Percentiles rank a stretch among this genome's conserved stretches.
Conservation (phyloP, 1,140 invertebrate species). For the Drosophila sp. region DNA sequence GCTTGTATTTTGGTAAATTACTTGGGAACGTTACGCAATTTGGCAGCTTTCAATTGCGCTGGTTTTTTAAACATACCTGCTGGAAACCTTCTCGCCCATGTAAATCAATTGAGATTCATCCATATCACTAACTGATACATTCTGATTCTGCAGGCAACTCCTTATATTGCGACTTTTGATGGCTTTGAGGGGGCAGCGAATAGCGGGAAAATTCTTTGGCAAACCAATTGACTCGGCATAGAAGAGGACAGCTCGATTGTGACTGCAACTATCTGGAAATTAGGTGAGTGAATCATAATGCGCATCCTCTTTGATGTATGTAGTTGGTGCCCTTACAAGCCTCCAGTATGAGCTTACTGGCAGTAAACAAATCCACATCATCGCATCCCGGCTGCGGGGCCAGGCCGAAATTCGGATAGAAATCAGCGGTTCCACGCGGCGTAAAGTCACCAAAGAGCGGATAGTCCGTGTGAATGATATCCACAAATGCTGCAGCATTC, state of each 20-base stretch:
- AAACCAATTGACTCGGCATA: slow-evolving; percentile 72
- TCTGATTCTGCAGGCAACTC: slow-evolving; percentile 31
- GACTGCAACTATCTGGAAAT: slow-evolving; percentile 73
- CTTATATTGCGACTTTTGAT: slow-evolving; percentile 41
- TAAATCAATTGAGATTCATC: slow-evolving; percentile 45
- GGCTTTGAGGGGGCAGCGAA: slow-evolving; percentile 50
- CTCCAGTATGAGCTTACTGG: slow-evolving; percentile 73
- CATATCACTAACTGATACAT: slow-evolving; percentile 1
- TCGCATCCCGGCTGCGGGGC: slow-evolving; percentile 87
- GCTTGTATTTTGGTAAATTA: neutral
- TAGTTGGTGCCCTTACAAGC: slow-evolving; percentile 50
- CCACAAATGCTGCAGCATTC: slow-evolving; percentile 84
- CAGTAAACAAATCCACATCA: slow-evolving; percentile 65
- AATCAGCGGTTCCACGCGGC: slow-evolving; percentile 85
- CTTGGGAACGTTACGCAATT: neutral
- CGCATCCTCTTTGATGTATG: neutral
- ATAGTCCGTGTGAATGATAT: slow-evolving; percentile 85
- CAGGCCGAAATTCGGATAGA: slow-evolving; percentile 86
- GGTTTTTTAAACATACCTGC: slow-evolving; percentile 42
- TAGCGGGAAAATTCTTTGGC: slow-evolving; percentile 60
- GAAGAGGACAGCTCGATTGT: slow-evolving; percentile 72
- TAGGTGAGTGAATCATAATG: neutral
- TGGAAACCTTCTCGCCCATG: slow-evolving; percentile 72
- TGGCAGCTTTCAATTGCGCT: neutral
- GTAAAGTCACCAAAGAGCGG: slow-evolving; percentile 85